Conservation (phyloP, 2,113 vertebrate genomes). For the rabbit (Oryctolagus cuniculus) region DNA sequence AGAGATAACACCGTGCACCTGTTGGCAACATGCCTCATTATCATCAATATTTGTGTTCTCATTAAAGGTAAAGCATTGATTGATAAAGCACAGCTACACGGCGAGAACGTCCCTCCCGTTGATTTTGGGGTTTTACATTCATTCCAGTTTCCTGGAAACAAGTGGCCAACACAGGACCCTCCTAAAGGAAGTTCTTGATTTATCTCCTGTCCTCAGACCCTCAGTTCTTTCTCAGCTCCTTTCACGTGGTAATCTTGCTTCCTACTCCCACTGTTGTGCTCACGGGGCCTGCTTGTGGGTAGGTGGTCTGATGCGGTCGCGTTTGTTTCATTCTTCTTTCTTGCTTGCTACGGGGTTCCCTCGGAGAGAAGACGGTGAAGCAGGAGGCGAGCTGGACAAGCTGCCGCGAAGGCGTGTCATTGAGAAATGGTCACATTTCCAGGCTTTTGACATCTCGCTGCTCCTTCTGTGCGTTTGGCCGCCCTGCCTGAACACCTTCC, state of each 20-base stretch:
- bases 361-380: not conserved
- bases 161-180: not conserved
- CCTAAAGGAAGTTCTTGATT: not conserved
- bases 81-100: not conserved
- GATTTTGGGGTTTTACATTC: rapidly evolving
- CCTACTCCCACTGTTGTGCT: not conserved
- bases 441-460: not conserved
- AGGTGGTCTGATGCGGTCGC: no score
- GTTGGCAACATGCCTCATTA: not conserved
- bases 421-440: not conserved
- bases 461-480: slow-evolving; percentile 18
- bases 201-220: not conserved
- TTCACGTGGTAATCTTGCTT: not conserved
- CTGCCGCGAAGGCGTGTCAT: not conserved
- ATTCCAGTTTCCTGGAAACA: no score
- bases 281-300: not conserved
- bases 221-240: not conserved
- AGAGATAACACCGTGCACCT: not conserved
- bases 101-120: rapidly evolving
- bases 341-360: not conserved
- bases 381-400: not conserved
- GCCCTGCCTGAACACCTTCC: rapidly evolving
- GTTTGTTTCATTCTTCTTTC: not conserved
- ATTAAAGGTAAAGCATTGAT: not conserved
- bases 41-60: not conserved